Conservation (phyloP, 1,140 invertebrate genomes). For the Diabrotica undecimpunctata region DNA sequence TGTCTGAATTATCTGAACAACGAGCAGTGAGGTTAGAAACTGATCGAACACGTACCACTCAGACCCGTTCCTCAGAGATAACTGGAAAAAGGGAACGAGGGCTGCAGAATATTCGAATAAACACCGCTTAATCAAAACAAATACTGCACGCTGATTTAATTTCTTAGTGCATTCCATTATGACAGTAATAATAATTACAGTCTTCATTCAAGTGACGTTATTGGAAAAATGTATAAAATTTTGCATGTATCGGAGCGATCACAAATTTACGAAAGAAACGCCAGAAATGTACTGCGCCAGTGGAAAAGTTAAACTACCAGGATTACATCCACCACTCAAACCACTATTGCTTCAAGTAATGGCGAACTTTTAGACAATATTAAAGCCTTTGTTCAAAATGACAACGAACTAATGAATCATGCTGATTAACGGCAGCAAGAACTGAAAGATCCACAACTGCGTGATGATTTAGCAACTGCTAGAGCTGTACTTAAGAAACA, state of each 20-base stretch:
- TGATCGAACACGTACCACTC: neutral
- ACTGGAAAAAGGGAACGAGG: neutral
- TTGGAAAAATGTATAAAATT: no score
- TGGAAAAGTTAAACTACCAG: no score
- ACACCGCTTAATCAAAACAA: no score
- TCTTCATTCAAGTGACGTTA: no score
- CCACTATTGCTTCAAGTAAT: conserved; percentile 89
- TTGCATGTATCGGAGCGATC: no score
- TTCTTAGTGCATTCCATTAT: no score
- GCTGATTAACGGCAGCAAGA: conserved; percentile 92
- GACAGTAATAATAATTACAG: no score
- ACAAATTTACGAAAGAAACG: no score
- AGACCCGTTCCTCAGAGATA: neutral
- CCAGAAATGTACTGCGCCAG: no score
- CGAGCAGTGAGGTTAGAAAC: neutral
- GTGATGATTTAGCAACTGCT: conserved; percentile 96
- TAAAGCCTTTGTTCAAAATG: conserved; percentile 80
- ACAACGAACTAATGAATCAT: conserved; percentile 86
- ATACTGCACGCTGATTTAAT: no score
- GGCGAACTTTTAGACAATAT: conserved; percentile 90
- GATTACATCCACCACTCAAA: no score
- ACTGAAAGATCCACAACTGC: conserved; percentile 87
- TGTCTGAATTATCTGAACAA: no score
- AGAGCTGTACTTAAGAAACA: conserved; percentile 96
- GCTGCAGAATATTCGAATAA: neutral